Base-by-base conservation (phyloP, 2,888 invertebrate genomes). In the Xestia xanthographa region DNA sequence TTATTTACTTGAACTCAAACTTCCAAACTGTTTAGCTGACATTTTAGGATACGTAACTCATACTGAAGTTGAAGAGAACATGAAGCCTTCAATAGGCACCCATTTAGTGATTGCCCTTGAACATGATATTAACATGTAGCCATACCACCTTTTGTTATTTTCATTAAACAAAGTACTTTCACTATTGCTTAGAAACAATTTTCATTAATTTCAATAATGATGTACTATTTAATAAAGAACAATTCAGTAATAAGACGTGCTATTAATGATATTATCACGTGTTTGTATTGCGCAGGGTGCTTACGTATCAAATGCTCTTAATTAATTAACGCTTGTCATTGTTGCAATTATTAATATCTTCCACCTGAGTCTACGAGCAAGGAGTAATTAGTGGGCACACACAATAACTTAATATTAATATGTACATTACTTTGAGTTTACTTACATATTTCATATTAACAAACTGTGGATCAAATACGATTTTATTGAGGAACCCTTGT, bases 321-420 rank as follows among this genome's bases (percentile, higher is more conserved):
- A 81, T 83, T 85, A 83, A 85, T 85, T 83, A 79, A 85, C 66
- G 45, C 17, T 75, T 48, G 48, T 72, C 63, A 76, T 86, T 73
- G 66, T 82, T 73, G 56, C 29, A 73, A 71, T 77, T 75, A 75
- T 75, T 62, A 45, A 69, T 66, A 66, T 22, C 0, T 12, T 9
- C 38, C 77, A 86, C 62, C 76, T 86, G 82, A 60, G 67, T 66
- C 45, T 60, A 83, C 43, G 63, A 43, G 45, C 38, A 34, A 22
- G 50, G 14, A 66, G 41, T 79, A 65, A 72, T 83, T 75, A 68
- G 53, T 65, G 8, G 20, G 34, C 34, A n/a, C 14, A 56, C 45
- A 50, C 38, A 56, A 45, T 56, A 48, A 29, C 14, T 22, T 62
- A 22, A 50, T 48, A 34, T 34, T 68, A 20, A 34, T 34, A 34